Conservation (phyloP, 2,113 vertebrate species). For the Hypocryptadius cinnamomeus region DNA sequence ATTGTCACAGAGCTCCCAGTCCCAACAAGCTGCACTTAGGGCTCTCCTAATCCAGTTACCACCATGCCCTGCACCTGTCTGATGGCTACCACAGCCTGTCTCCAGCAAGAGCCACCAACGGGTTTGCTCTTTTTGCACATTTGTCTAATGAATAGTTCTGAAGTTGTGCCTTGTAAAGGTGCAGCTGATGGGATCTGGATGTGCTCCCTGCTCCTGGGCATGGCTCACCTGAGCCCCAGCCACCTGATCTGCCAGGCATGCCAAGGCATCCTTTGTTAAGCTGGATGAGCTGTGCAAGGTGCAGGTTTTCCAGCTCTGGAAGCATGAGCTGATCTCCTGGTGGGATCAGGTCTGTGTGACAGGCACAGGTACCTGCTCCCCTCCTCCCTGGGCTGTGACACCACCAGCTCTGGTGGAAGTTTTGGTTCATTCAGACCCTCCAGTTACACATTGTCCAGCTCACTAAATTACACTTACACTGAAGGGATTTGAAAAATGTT, state of each 20-base stretch:
- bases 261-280: background rate
- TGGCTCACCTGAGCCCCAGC: background rate
- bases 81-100: background rate
- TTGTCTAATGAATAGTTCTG: background rate
- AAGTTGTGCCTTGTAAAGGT: fast-evolving
- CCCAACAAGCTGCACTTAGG: background rate
- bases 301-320: background rate
- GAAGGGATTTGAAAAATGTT: background rate
- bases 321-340: background rate
- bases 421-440: background rate
- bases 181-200: background rate
- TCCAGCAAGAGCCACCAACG: background rate
- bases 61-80: background rate
- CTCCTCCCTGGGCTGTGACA: background rate
- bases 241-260: background rate
- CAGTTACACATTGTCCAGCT: background rate
- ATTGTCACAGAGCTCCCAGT: background rate
- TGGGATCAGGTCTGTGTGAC: background rate
- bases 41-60: background rate
- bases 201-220: background rate
- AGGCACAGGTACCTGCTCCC: background rate
- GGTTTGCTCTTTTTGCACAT: background rate
- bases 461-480: background rate
- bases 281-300: background rate
- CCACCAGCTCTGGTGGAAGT: background rate